Evolutionary conservation across 2,888 invertebrate genomes (phyloP), one percentile per base, ranked within the genome.

Genomic region (Agonum fuliginosum): DNA sequence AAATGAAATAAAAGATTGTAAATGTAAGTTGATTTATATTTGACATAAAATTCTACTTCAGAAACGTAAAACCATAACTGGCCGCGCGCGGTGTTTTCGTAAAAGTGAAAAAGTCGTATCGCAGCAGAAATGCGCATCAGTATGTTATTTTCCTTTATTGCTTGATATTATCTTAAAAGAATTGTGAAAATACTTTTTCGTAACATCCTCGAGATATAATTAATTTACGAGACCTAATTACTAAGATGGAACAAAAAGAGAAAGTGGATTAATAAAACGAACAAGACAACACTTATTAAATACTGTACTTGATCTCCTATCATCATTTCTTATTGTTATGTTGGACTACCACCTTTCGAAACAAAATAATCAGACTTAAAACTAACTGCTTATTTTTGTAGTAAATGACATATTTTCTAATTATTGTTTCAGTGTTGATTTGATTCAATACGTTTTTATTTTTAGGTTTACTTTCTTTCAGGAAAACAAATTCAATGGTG

Each of bases 181-280:
- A 6, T 27, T n/a, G n/a, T n/a, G 14, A 12, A 17, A 62, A 30
- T 14, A 30, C 30, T 27, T 62, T 62, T 62, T 62, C 12, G 3
- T 24, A 54, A 17, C 30, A 30, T 27, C 14, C 17, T 62, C 17
- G 1, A 62, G 12, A 27, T 20, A 54, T 54, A 12, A 54, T 27
- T 54, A 62, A 62, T 34, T 62, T 62, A 34, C 37, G 62, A 30
- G 34, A 34, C 62, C 30, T 34, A 62, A 62, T 62, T 34, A 62
- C 24, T 24, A 5, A 24, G 54, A 48, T 20, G 48, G 20, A 3
- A 20, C 12, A 54, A 54, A 62, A 62, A 62, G 62, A 62, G 62
- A 62, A 62, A 62, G 62, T 62, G 24, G 54, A 54, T 54, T 20
- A 48, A 10, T 48, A 48, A 27, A 54, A 4, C 54, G 54, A 14